phyloP scores from a whole-genome alignment of 2,113 vertebrate species.

The Thomomys bottae region DNA sequence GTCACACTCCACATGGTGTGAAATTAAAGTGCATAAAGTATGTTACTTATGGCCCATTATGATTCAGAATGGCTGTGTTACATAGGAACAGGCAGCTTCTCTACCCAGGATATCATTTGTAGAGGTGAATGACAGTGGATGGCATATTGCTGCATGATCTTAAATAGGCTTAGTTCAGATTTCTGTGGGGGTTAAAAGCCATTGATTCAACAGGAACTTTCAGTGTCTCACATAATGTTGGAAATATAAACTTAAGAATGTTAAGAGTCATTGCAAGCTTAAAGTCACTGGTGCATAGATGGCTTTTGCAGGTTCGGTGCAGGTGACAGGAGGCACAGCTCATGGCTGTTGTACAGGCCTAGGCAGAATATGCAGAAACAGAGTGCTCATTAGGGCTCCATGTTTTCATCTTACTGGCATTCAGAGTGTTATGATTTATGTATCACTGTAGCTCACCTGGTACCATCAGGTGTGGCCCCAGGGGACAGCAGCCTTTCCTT shows the following conservation, averaged over 20 bases:
- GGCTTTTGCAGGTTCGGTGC: background rate
- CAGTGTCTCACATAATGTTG: background rate
- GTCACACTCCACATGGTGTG: background rate
- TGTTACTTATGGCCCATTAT: background rate
- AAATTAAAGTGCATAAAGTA: background rate
- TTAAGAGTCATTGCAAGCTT: background rate
- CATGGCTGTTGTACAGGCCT: background rate
- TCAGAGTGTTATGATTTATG: background rate
- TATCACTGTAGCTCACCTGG: background rate
- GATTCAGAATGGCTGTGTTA: background rate
- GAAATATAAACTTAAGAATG: background rate
- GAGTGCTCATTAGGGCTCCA: background rate
- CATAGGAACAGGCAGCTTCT: background rate
- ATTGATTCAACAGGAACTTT: background rate
- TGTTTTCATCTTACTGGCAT: background rate
- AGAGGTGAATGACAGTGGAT: background rate
- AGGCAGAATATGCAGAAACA: background rate
- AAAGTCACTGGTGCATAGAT: rapidly evolving
- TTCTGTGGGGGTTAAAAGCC: background rate
- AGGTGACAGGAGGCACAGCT: too few relatives aligned
- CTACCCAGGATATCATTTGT: background rate
- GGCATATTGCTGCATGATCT: background rate
- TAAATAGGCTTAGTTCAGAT: background rate
- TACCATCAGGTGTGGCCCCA: background rate
- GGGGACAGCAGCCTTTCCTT: slow-evolving; percentile 9